These are phyloP conservation scores for Procambarus clarkii DNA, from an alignment of 1,140 invertebrate species.

Conservation along the genomic window DNA sequence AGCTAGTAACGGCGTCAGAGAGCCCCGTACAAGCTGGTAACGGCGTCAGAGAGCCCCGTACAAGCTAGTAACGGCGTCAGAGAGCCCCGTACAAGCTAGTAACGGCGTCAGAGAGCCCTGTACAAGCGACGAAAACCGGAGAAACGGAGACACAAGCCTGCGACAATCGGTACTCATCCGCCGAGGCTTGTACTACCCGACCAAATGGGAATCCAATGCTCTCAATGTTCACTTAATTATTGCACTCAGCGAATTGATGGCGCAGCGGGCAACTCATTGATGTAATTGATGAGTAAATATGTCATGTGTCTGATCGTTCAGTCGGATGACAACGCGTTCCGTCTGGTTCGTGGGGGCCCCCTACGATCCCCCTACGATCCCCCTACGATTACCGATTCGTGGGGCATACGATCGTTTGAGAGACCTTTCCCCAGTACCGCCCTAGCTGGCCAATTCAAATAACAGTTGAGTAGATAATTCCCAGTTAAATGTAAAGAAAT, in stretches of 20 bases:
- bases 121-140: conserved; percentile 20
- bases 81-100: no score
- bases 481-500: conserved; percentile 50
- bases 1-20: no score
- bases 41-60: no score
- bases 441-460: conserved; percentile 42
- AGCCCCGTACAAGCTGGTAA: no score
- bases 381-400: neutral
- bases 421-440: neutral
- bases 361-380: no score
- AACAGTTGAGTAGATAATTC: conserved; percentile 22
- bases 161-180: conserved; percentile 14
- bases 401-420: neutral
- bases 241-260: conserved; percentile 64
- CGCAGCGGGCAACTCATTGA: conserved; percentile 47
- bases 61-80: no score
- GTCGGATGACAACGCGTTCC: conserved; percentile 21
- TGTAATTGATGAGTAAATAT: conserved; percentile 64
- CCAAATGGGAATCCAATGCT: conserved; percentile 66
- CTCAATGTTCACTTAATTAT: conserved; percentile 65
- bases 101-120: no score
- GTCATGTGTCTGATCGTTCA: conserved; percentile 56
- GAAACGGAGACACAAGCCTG: conserved; percentile 16
- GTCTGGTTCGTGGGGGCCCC: no score
- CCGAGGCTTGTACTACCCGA: conserved; percentile 43